phyloP scores from a whole-genome alignment of 1,140 invertebrate genomes.

The Drosophila cardini region DNA sequence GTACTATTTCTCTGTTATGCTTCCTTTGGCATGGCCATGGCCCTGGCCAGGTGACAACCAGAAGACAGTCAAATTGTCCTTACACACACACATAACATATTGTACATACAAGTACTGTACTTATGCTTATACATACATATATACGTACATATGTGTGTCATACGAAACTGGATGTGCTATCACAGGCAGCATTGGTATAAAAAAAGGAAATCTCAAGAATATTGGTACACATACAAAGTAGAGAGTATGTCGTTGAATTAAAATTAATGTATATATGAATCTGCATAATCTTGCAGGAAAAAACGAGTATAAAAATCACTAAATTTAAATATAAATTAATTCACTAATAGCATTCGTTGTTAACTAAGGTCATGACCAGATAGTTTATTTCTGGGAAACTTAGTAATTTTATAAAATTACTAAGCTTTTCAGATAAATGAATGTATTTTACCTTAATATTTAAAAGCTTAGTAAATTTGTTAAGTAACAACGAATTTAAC shows the following conservation, averaged over 20 bases:
- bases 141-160: slow-evolving; percentile 3
- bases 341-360: no score
- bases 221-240: slow-evolving; percentile 29
- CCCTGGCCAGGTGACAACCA: slow-evolving; percentile 54
- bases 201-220: slow-evolving; percentile 16
- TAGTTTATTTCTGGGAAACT: no score
- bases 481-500: no score
- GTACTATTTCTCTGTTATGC: background rate
- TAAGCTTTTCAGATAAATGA: no score
- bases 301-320: background rate
- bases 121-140: background rate
- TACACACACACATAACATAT: background rate
- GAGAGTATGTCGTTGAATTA: slow-evolving; percentile 13
- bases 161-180: slow-evolving; percentile 42
- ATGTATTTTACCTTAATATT: no score
- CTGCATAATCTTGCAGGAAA: background rate
- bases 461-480: no score
- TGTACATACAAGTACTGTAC: slow-evolving; percentile 3
- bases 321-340: background rate
- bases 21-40: background rate
- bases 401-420: no score
- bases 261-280: slow-evolving; percentile 21
- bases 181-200: slow-evolving; percentile 35
- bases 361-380: no score
- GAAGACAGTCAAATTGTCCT: slow-evolving; percentile 26